phyloP scores from a whole-genome alignment of 2,113 vertebrate species.

The Paratilapia polleni region DNA sequence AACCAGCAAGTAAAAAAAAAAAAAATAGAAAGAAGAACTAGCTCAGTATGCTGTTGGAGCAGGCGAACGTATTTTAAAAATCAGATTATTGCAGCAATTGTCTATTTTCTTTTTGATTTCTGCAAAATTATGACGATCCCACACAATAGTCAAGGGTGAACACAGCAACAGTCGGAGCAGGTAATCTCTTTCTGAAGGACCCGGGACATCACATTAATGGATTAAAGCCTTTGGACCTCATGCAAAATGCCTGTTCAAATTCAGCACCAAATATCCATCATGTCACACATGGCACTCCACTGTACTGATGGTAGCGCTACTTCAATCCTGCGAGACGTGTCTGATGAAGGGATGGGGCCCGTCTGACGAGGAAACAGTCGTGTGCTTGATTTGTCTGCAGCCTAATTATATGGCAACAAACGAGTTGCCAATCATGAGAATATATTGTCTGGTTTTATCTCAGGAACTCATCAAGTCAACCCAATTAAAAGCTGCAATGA shows the following conservation, averaged over 20 bases:
- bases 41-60: conserved; percentile 8
- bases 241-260: background rate
- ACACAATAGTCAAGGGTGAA: background rate
- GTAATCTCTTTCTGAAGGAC: background rate
- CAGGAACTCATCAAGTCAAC: conserved; percentile 81
- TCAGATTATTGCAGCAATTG: conserved; percentile 32
- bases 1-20: conserved; percentile 22
- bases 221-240: background rate
- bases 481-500: conserved; percentile 83
- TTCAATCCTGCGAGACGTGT: conserved; percentile 2
- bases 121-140: background rate
- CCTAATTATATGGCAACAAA: conserved; percentile 82
- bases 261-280: background rate
- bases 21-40: background rate
- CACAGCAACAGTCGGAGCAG: background rate
- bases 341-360: conserved; percentile 25
- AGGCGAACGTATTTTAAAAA: conserved; percentile 37
- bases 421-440: conserved; percentile 81
- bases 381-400: conserved; percentile 70
- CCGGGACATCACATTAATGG: background rate
- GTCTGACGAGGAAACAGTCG: conserved; percentile 48
- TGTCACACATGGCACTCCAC: background rate
- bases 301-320: background rate
- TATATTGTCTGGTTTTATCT: conserved; percentile 83
- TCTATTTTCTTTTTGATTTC: background rate